phyloP scores from a whole-genome alignment of 2,113 vertebrate genomes.

The Poeciliopsis turrubarensis region DNA sequence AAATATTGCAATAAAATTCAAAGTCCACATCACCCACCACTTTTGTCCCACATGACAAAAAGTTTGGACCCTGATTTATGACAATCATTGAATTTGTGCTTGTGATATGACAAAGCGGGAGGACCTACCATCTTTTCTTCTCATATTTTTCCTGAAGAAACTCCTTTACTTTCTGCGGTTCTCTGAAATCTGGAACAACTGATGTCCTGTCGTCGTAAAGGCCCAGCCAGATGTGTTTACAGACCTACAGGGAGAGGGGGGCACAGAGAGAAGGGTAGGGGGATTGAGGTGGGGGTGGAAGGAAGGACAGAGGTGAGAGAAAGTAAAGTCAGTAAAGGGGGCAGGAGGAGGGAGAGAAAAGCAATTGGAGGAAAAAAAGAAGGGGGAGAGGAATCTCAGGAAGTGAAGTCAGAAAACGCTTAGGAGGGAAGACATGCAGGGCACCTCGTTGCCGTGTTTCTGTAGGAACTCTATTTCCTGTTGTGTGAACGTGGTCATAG shows the following conservation, averaged over 20 bases:
- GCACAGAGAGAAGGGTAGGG: conserved; percentile 22
- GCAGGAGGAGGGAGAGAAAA: conserved; percentile 25
- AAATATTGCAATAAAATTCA: too few species aligned
- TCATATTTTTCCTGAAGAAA: conserved; percentile 99
- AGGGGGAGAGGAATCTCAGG: conserved; percentile 60
- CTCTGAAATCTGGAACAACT: conserved; percentile 97
- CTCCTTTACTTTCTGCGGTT: conserved; percentile 99
- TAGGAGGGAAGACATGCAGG: neutral
- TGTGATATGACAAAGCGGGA: neutral
- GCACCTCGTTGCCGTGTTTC: conserved; percentile 98
- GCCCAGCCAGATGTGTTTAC: conserved; percentile 99
- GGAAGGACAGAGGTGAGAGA: conserved; percentile 52
- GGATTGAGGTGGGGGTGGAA: conserved; percentile 40
- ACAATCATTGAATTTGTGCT: neutral
- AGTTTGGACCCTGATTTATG: neutral
- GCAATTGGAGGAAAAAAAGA: conserved; percentile 16
- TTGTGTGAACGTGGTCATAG: conserved; percentile 98
- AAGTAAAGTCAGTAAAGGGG: conserved; percentile 37
- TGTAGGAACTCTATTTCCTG: conserved; percentile 99
- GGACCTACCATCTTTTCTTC: conserved; percentile 96
- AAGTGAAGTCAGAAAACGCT: conserved; percentile 23
- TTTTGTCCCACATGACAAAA: too few species aligned
- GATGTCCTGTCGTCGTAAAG: conserved; percentile 97
- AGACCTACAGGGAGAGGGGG: conserved; percentile 82
- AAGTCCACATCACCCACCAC: too few species aligned